phyloP scores from a whole-genome alignment of 2,888 invertebrate species.

The Plutella xylostella region DNA sequence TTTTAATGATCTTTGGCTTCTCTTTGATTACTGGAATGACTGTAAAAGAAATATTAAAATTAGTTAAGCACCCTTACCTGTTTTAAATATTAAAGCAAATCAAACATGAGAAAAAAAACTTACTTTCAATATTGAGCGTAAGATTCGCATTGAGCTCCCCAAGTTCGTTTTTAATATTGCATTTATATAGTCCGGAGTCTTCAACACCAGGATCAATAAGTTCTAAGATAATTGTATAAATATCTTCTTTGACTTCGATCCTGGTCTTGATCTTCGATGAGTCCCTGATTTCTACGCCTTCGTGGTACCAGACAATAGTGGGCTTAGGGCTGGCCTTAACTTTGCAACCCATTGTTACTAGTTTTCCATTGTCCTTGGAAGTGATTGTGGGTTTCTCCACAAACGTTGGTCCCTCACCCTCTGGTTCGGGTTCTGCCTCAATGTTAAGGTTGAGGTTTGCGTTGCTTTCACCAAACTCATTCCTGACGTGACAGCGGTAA shows the following conservation, averaged over 20 bases:
- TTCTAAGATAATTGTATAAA: conserved; percentile 89
- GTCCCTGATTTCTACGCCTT: conserved; percentile 77
- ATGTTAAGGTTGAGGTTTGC: conserved; percentile 97
- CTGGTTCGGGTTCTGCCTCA: conserved; percentile 94
- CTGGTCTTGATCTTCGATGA: conserved; percentile 85
- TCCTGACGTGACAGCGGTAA: conserved; percentile 91
- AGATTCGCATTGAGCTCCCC: conserved; percentile 98
- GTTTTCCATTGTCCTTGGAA: conserved; percentile 73
- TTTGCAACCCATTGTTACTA: conserved; percentile 63
- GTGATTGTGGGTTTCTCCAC: conserved; percentile 90
- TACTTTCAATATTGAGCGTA: conserved; percentile 98
- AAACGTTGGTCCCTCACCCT: conserved; percentile 95
- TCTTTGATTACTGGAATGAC: conserved; percentile 95
- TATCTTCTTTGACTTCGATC: conserved; percentile 79
- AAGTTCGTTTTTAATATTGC: conserved; percentile 94
- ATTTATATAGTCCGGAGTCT: conserved; percentile 98
- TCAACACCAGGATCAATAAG: conserved; percentile 91
- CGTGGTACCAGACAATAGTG: conserved; percentile 65
- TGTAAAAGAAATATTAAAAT: conserved; percentile 34
- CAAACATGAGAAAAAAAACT: too few relatives aligned
- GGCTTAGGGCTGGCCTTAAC: conserved; percentile 63
- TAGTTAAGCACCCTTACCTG: too few relatives aligned
- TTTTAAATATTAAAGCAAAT: too few relatives aligned
- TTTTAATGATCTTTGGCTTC: conserved; percentile 90
- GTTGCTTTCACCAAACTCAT: conserved; percentile 96